Percentiles rank a stretch among this genome's conserved stretches.
Evolutionary conservation across 2,888 invertebrate genomes (phyloP).

Genomic region (Penaeus monodon): DNA sequence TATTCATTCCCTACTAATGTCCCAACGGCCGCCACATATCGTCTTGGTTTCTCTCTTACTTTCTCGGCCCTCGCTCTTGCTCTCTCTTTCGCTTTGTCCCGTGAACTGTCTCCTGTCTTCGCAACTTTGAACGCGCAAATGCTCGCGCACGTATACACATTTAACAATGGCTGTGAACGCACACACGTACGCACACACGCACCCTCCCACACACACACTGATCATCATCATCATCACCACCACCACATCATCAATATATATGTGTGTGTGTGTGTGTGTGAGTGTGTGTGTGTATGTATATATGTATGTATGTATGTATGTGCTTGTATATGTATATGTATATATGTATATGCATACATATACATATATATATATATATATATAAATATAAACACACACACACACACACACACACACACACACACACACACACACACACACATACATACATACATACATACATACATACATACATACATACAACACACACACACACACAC

Average conservation of each 20-base stretch:
- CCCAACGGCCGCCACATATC: too few relatives aligned
- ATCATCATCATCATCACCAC: too few relatives aligned
- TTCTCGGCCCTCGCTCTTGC: too few relatives aligned
- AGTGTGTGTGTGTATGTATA: background rate
- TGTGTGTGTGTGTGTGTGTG: background rate
- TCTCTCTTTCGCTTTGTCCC: too few relatives aligned
- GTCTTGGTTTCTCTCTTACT: too few relatives aligned
- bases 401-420: background rate
- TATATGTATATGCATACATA: background rate
- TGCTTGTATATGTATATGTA: background rate
- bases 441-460: background rate
- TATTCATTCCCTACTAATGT: too few relatives aligned
- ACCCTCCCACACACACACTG: too few relatives aligned
- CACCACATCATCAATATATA: background rate
- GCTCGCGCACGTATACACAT: too few relatives aligned
- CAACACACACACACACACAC: background rate
- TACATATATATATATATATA: background rate
- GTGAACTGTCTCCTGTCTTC: too few relatives aligned
- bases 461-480: background rate
- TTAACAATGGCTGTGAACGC: too few relatives aligned
- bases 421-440: background rate
- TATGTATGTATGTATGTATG: background rate
- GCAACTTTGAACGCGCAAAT: too few relatives aligned
- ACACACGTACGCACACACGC: too few relatives aligned
- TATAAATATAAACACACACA: background rate